These are phyloP conservation scores for Myotis pilosus DNA, from an alignment of 2,797 vertebrate genomes.

Conservation along the genomic window DNA sequence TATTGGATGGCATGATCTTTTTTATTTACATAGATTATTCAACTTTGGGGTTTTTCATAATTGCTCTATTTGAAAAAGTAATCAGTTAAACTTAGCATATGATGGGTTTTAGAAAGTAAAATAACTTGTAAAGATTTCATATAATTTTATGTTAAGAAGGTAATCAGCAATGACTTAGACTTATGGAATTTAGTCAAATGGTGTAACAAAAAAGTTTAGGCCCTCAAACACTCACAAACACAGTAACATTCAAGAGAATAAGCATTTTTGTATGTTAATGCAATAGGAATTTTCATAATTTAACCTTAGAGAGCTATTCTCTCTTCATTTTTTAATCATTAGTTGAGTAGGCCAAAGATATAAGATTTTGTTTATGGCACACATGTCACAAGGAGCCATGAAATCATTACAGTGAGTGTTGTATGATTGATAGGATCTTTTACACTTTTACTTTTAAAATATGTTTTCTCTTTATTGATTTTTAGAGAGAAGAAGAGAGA, in stretches of 20 bases:
- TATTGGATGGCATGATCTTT: not conserved
- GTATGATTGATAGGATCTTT: not conserved
- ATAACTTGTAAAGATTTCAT: not conserved
- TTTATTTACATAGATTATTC: not conserved
- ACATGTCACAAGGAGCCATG: not conserved
- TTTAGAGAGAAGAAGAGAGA: no score
- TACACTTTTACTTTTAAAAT: not conserved
- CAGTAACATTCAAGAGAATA: not conserved
- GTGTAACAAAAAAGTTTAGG: not conserved
- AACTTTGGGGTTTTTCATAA: not conserved
- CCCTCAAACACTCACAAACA: not conserved
- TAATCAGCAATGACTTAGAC: not conserved
- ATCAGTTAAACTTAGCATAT: not conserved
- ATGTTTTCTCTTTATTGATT: no score
- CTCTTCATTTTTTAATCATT: not conserved
- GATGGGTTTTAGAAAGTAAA: not conserved
- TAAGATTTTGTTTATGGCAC: constrained; percentile 12
- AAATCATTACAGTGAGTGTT: not conserved
- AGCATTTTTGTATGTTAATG: not conserved
- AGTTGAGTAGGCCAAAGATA: not conserved
- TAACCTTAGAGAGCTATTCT: not conserved
- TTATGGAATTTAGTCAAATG: constrained; percentile 22
- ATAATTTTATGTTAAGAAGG: constrained; percentile 18
- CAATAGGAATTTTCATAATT: not conserved
- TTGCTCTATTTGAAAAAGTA: not conserved